Evolutionary conservation across 64 coral and sea anemone species (phyloP).

Genomic region (Pocillopora verrucosa): DNA sequence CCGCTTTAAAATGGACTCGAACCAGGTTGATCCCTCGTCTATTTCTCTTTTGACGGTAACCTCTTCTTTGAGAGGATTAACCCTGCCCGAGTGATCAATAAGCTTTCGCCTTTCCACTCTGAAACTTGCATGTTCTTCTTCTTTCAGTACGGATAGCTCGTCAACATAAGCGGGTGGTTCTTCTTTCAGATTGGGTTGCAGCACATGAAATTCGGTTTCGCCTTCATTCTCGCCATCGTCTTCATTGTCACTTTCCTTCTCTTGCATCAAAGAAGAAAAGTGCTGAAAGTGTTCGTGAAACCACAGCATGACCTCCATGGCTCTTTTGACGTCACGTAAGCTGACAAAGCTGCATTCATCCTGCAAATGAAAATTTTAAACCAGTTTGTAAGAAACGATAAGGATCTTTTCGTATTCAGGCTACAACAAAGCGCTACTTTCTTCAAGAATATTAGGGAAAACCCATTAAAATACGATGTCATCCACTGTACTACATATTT

Average conservation of each 20-base stretch:
- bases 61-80: background rate
- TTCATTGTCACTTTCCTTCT: background rate
- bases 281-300: conserved; percentile 33
- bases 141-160: background rate
- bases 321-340: conserved; percentile 71
- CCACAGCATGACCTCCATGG: conserved; percentile 80
- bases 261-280: conserved; percentile 3
- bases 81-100: too few species aligned
- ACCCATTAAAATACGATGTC: background rate
- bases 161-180: background rate
- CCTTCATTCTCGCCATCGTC: background rate
- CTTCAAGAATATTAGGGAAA: too few species aligned
- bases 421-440: too few species aligned
- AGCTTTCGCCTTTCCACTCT: too few species aligned
- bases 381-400: background rate
- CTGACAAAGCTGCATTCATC: conserved; percentile 80
- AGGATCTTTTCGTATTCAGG: too few species aligned
- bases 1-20: too few species aligned
- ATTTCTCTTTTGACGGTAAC: too few species aligned
- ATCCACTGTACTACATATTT: too few species aligned
- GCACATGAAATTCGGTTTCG: background rate
- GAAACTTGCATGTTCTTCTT: background rate
- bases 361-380: conserved; percentile 11
- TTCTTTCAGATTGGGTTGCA: background rate
- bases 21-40: too few species aligned